Conservation (phyloP, 2,113 vertebrate species). For the Sterna hirundo region DNA sequence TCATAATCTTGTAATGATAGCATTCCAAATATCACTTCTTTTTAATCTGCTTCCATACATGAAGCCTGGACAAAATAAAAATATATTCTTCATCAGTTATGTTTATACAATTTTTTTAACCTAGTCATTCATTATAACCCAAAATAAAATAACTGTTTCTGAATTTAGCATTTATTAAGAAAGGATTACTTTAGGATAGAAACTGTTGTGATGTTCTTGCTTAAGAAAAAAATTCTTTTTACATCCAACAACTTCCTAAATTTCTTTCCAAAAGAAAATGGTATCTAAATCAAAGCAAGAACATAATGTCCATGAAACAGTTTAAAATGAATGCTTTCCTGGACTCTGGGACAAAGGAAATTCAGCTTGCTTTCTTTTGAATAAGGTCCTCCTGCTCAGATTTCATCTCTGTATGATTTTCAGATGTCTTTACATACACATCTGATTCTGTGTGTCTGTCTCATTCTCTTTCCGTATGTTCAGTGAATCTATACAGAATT, state of each 20-base stretch:
- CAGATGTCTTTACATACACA: background rate
- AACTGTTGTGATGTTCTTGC: background rate
- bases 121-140: background rate
- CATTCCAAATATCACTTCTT: background rate
- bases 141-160: background rate
- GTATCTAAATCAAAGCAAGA: background rate
- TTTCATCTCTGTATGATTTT: conserved; percentile 33
- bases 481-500: background rate
- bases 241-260: background rate
- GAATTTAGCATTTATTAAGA: background rate
- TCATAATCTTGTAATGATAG: background rate
- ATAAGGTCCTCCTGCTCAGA: background rate
- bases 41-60: background rate
- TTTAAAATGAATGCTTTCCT: background rate
- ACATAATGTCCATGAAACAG: background rate
- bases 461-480: background rate
- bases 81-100: background rate
- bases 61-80: background rate
- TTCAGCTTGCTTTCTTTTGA: background rate
- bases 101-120: background rate
- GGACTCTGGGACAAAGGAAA: background rate
- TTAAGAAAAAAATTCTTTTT: background rate
- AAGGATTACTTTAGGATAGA: background rate
- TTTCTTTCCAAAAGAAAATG: background rate
- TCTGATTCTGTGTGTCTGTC: background rate